These are phyloP conservation scores for Eulemur mongoz DNA, from an alignment of 2,797 vertebrate species.

Conservation along the genomic window DNA sequence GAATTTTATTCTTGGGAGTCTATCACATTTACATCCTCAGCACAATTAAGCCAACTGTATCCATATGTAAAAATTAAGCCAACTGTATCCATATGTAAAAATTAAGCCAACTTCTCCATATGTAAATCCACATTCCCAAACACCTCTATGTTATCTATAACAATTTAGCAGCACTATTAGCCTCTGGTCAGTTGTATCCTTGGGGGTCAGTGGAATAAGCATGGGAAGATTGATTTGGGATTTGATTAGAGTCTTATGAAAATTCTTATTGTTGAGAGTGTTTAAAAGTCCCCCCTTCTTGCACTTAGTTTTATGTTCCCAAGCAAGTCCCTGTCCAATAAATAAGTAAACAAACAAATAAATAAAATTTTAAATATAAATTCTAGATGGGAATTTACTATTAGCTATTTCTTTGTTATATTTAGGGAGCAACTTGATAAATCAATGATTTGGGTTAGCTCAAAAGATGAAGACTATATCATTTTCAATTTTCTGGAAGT, in stretches of 20 bases:
- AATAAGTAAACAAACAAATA: neutral
- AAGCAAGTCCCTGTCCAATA: neutral
- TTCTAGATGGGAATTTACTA: neutral
- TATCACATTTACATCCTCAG: constrained; percentile 59
- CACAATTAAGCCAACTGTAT: too few relatives aligned
- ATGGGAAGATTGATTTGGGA: neutral
- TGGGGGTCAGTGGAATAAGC: neutral
- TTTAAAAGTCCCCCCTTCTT: neutral
- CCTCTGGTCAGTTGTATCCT: neutral
- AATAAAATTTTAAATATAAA: neutral
- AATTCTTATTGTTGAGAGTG: neutral
- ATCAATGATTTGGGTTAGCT: neutral
- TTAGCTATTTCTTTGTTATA: neutral
- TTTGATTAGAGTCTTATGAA: neutral
- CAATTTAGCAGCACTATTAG: neutral
- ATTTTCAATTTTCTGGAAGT: neutral
- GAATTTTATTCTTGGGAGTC: constrained; percentile 78
- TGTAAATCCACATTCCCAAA: neutral
- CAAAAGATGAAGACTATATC: neutral
- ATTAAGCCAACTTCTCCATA: neutral
- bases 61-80: neutral
- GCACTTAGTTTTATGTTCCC: neutral
- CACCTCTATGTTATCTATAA: neutral
- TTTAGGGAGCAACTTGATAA: neutral
- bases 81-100: constrained; percentile 44